Conservation (phyloP, 2,888 invertebrate genomes). For the Apodemia mormo region DNA sequence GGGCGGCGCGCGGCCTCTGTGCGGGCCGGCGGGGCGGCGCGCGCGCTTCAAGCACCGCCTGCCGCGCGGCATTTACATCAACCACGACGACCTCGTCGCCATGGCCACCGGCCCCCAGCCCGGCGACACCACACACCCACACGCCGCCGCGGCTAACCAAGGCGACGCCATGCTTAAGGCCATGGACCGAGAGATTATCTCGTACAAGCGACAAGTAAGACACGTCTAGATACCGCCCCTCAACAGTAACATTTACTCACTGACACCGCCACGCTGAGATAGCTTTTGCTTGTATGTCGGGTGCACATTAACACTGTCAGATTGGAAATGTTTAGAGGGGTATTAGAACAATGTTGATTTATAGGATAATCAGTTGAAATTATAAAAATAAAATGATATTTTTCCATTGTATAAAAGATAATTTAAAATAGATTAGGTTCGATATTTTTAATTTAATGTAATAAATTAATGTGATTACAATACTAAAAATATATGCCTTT, state of each 20-base stretch:
- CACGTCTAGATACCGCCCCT: constrained; percentile 48
- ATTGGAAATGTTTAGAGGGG: not conserved
- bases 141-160: constrained; percentile 82
- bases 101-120: constrained; percentile 90
- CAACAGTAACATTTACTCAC: constrained; percentile 64
- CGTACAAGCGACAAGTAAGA: constrained; percentile 97
- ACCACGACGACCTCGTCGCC: constrained; percentile 97
- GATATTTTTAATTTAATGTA: not conserved
- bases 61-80: constrained; percentile 98
- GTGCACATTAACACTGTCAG: constrained; percentile 3
- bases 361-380: not conserved
- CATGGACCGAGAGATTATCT: constrained; percentile 96
- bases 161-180: constrained; percentile 93
- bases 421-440: not conserved
- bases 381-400: not conserved
- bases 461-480: not conserved
- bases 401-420: not conserved
- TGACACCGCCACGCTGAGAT: constrained; percentile 42
- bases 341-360: not conserved
- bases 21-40: constrained; percentile 85
- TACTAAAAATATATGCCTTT: not conserved
- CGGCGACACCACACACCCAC: constrained; percentile 70
- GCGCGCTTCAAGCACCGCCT: constrained; percentile 90
- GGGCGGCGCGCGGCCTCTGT: constrained; percentile 89
- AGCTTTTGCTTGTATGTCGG: constrained; percentile 23